Percentiles rank a stretch among this genome's conserved stretches.
These are phyloP conservation scores for Elephas maximus DNA, from an alignment of 2,113 vertebrate genomes.

Conservation along the genomic window DNA sequence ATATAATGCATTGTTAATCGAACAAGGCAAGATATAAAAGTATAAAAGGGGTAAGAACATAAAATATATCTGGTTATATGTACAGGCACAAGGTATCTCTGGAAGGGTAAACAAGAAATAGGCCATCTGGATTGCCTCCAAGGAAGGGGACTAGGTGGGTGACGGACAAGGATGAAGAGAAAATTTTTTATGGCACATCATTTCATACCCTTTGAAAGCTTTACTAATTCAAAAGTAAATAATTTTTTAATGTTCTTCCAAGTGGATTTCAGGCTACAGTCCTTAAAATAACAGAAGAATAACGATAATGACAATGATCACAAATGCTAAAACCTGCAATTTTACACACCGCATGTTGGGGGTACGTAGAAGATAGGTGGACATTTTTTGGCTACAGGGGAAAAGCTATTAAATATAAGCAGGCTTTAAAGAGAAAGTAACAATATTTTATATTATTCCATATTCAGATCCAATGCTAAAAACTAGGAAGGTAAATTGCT, in stretches of 20 bases:
- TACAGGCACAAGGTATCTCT: background rate
- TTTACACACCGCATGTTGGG: background rate
- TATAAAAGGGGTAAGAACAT: conserved; percentile 26
- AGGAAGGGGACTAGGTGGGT: background rate
- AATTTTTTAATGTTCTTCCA: background rate
- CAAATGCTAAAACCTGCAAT: conserved; percentile 27
- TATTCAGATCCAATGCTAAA: conserved; percentile 7
- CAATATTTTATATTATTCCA: conserved; percentile 7
- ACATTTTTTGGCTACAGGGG: background rate
- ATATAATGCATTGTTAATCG: background rate
- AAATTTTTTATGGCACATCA: background rate
- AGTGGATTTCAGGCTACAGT: background rate
- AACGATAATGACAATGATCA: background rate
- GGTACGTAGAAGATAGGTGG: background rate
- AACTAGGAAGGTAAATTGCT: background rate
- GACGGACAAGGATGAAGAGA: background rate
- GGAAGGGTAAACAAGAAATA: background rate
- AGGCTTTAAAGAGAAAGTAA: conserved; percentile 15
- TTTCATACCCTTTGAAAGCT: background rate
- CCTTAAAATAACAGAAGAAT: background rate
- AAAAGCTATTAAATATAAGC: conserved; percentile 46
- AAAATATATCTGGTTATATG: conserved; percentile 16
- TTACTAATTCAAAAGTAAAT: conserved; percentile 46
- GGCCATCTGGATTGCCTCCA: background rate
- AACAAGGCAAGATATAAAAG: background rate